Base-by-base conservation (phyloP, 1,140 invertebrate genomes). In the Tetragnatha versicolor region DNA sequence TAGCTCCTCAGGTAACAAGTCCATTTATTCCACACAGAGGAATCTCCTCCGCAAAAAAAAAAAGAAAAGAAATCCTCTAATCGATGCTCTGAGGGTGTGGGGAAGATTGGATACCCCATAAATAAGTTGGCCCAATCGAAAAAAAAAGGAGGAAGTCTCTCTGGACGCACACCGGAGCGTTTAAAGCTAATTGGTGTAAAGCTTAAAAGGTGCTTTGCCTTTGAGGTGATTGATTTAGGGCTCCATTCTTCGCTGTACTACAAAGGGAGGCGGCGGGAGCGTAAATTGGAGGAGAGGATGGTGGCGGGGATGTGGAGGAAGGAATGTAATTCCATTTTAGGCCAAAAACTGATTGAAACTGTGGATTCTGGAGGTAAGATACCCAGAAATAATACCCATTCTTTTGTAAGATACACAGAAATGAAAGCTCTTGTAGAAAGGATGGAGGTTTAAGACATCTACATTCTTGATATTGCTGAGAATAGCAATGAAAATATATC, bases 181-280 rank as follows among this genome's bases (percentile, higher is more conserved):
- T 69, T 53, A 53, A 69, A 69, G 35, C 47, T 69, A 69, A 69
- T 69, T 69, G 66, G 66, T 53, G 66, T 69, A 69, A 69, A 69
- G 66, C 66, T 51, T 69, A 69, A 69, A 69, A 69, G 66, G 47
- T 37, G 66, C 47, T 51, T 53, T 53, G 66, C 55, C 61, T 69
- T 31, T 53, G 66, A 6, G 25, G 10, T 69, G 66, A 69, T 69
- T 51, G 66, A 69, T 69, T 69, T 69, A 69, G 39, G 45, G n/a
- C 45, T 53, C 29, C 42, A 47, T 66, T 66, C 63, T 66, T 39
- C 35, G 17, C 33, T 22, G 17, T 22, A 37, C 17, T 65, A 22
- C 4, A 65, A 42, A 53, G 29, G 17, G 33, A 39, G n/a, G 14
- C 31, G 66, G n/a, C 33, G 0, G 9, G 5, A 29, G 27, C 2